Evolutionary conservation across 2,888 invertebrate species (phyloP), one percentile per base, ranked within the genome.

Genomic region (Torymus aiolomorphi): DNA sequence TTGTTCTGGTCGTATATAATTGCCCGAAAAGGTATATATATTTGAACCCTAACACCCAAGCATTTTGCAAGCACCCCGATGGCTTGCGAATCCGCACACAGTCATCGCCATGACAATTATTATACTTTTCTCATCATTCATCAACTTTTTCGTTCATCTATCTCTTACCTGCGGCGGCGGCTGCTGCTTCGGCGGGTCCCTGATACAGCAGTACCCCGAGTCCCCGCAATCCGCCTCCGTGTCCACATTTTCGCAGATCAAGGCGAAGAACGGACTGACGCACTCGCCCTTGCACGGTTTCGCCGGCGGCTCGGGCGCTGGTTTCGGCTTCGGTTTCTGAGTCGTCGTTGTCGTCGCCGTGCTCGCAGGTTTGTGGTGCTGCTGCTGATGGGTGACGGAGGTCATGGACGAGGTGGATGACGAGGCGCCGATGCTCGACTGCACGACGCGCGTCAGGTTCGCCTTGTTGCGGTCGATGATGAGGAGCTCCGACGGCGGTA

Each of bases 191-290:
- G 31, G 31, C 52, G 92, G 90, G 75, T 93, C 92, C 0, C 93
- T 94, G 83, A 96, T 92, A 88, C 97, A 97, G 89, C 97, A 97
- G 73, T 94, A 94, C 20, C 94, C 95, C 31, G 70, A 70, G 59
- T 89, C 89, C 0, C 83, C 85, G 74, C 90, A 90, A 18, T 87
- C 85, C 1, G 96, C 96, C 0, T 95, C 94, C 2, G 94, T 92
- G 87, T 97, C 97, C 74, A 97, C 94, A 85, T 95, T 95, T 86
- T 97, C 97, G 88, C 97, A 97, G 84, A 97, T 94, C 73, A 97
- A 91, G 11, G 96, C 95, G 87, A 97, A 94, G 56, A 97, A 91
- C 0, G 95, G 95, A 80, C 94, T 95, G 84, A 96, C 95, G 90
- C 97, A 97, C 88, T 97, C 96, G 0, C 97, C 97, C 66, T 93